Evolutionary conservation across 1,140 invertebrate species (phyloP).

Genomic region (Diprion similis): DNA sequence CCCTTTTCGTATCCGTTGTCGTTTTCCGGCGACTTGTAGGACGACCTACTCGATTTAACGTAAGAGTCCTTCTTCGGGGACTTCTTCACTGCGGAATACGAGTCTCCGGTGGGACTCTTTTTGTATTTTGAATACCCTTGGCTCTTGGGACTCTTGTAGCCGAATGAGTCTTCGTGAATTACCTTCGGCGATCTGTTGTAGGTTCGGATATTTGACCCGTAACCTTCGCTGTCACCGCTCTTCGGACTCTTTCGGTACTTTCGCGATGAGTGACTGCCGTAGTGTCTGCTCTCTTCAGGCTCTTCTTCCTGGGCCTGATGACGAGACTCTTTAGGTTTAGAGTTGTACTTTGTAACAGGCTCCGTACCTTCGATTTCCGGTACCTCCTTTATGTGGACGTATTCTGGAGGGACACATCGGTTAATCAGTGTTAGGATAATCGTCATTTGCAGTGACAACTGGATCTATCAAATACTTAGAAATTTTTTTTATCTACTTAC

Average conservation of each 20-base stretch:
- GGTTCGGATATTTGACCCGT: constrained; percentile 17
- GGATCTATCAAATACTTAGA: neutral
- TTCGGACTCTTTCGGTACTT: constrained; percentile 1
- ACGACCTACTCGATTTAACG: constrained; percentile 26
- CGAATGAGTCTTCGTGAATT: constrained; percentile 33
- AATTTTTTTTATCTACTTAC: constrained; percentile 31
- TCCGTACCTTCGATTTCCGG: constrained; percentile 30
- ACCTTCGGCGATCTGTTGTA: constrained; percentile 14
- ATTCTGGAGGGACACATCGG: constrained; percentile 32
- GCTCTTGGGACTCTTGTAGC: constrained; percentile 35
- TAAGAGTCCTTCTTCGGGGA: constrained; percentile 24
- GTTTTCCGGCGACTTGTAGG: constrained; percentile 39
- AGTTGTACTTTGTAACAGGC: neutral
- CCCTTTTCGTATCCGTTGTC: constrained; percentile 29
- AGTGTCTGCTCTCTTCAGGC: constrained; percentile 17
- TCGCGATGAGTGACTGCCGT: neutral
- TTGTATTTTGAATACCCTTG: constrained; percentile 24
- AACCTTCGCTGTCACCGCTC: constrained; percentile 26
- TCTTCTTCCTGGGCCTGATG: neutral
- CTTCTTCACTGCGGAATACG: constrained; percentile 22
- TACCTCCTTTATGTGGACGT: constrained; percentile 30
- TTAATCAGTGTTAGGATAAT: neutral
- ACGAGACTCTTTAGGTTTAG: neutral
- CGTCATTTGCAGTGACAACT: no score
- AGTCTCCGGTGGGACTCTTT: constrained; percentile 6